A percentile compares a stretch with the other conserved stretches of the same genome.
phyloP scores from a whole-genome alignment of 1,140 invertebrate species.

The Trachymyrmex septentrionalis region DNA sequence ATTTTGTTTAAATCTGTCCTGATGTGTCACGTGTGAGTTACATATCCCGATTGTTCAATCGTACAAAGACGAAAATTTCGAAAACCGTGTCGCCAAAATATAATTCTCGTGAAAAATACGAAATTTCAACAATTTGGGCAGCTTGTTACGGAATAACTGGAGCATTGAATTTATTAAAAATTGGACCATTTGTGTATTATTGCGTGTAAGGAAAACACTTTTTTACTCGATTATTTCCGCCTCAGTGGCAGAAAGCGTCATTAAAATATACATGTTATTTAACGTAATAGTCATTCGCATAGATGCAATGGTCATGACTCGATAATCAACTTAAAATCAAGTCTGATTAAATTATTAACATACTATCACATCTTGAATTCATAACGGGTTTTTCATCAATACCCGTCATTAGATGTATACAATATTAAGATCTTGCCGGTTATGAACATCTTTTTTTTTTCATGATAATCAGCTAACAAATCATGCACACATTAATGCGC shows the following conservation, averaged over 20 bases:
- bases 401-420: not conserved
- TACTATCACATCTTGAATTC: slow-evolving; percentile 7
- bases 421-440: slow-evolving; percentile 27
- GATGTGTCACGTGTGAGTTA: not conserved
- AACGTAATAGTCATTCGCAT: not conserved
- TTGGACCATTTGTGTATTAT: not conserved
- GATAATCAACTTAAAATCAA: slow-evolving; percentile 19
- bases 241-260: not conserved
- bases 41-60: not conserved
- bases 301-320: no score
- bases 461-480: slow-evolving; percentile 27
- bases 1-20: not conserved
- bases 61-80: slow-evolving; percentile 3
- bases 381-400: not conserved
- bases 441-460: slow-evolving; percentile 4
- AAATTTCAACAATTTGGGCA: slow-evolving; percentile 12
- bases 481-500: slow-evolving; percentile 13
- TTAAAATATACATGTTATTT: not conserved
- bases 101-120: not conserved
- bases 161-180: slow-evolving; percentile 29
- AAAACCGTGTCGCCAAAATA: slow-evolving; percentile 5
- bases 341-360: not conserved
- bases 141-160: slow-evolving; percentile 23
- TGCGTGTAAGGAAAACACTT: not conserved
- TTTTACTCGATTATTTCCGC: not conserved